These are phyloP conservation scores for Micropoecilia bifurca DNA, from an alignment of 2,797 vertebrate species.

Conservation along the genomic window DNA sequence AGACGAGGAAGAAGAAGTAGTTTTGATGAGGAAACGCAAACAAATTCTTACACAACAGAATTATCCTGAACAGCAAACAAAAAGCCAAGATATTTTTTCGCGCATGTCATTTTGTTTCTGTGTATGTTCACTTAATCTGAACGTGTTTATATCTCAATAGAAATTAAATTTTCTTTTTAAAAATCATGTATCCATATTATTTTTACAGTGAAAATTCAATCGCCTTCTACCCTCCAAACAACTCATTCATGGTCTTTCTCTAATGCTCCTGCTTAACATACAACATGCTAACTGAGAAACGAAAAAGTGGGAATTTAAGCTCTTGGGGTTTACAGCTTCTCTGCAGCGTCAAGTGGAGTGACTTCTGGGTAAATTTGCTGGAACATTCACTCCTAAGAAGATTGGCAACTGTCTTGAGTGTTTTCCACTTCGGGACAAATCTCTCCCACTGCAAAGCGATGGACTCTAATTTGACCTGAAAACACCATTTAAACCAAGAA, in stretches of 20 bases:
- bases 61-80: not conserved
- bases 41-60: not conserved
- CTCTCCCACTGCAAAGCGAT: not conserved
- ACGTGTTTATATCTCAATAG: too few relatives aligned
- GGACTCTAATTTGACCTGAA: conserved; percentile 4
- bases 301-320: not conserved
- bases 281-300: not conserved
- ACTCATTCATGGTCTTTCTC: not conserved
- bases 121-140: too few relatives aligned
- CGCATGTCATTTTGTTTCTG: too few relatives aligned
- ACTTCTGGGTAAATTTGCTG: conserved; percentile 3
- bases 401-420: not conserved
- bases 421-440: not conserved
- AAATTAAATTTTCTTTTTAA: too few relatives aligned
- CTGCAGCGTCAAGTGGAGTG: conserved; percentile 1
- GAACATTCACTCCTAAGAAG: conserved; percentile 3
- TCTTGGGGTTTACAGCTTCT: not conserved
- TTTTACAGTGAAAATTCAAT: not conserved
- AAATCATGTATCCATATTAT: not conserved
- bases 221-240: not conserved
- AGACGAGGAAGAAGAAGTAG: conserved; percentile 17
- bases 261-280: not conserved
- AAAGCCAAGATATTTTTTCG: not conserved
- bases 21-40: conserved; percentile 21
- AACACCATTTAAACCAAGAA: not conserved